A percentile compares a stretch with the other conserved stretches of the same genome.
phyloP scores from a whole-genome alignment of 2,797 vertebrate species.

The Dendrocincla tyrannina region DNA sequence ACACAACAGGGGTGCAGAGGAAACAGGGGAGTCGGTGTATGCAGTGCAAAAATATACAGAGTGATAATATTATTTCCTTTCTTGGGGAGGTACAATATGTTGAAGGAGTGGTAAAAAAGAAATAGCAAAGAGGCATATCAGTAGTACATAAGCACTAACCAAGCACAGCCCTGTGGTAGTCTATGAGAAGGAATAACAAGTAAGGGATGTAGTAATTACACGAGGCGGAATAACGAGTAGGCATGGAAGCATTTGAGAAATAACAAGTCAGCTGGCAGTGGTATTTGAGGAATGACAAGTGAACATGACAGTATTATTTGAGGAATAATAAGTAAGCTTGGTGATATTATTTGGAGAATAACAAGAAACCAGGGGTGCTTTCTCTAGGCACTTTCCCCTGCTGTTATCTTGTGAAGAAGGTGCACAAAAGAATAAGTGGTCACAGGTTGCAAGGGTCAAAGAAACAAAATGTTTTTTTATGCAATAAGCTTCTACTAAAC shows the following conservation, averaged over 20 bases:
- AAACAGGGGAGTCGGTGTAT: background rate
- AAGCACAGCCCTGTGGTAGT: constrained; percentile 15
- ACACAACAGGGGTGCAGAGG: background rate
- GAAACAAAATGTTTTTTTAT: constrained; percentile 70
- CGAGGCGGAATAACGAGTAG: constrained; percentile 29
- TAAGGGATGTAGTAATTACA: constrained; percentile 69
- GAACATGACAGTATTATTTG: constrained; percentile 67
- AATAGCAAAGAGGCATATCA: constrained; percentile 28
- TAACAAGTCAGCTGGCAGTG: constrained; percentile 59
- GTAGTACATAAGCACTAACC: constrained; percentile 39
- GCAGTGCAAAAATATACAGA: constrained; percentile 4
- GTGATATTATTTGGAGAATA: constrained; percentile 66
- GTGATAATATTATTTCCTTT: constrained; percentile 18
- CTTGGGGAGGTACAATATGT: background rate
- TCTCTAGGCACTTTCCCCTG: constrained; percentile 11
- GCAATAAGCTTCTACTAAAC: constrained; percentile 78
- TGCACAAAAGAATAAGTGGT: constrained; percentile 53
- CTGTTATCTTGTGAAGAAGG: constrained; percentile 39
- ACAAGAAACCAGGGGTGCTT: constrained; percentile 55
- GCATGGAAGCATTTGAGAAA: constrained; percentile 53
- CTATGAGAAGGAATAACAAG: constrained; percentile 38
- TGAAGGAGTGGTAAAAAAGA: background rate
- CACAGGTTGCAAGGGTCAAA: constrained; percentile 60
- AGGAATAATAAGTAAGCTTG: constrained; percentile 62
- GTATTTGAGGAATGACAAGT: constrained; percentile 63